Evolutionary conservation across 2,113 vertebrate species (phyloP), one percentile per base, ranked within the genome.

Genomic region (Labeo catla): DNA sequence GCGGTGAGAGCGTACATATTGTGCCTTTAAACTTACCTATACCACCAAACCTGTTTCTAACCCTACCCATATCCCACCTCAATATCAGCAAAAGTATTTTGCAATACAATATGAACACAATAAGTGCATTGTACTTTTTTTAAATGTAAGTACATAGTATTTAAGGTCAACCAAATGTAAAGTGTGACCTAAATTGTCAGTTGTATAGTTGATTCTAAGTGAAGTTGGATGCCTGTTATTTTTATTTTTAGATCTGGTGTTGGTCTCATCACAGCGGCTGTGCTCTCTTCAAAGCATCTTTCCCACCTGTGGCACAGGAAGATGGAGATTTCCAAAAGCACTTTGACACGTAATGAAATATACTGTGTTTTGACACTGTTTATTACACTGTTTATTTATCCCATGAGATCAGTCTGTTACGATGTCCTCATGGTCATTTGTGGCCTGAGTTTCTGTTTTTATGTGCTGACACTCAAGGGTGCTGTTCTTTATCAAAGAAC

Each of bases 241-340:
- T 34, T 80, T 21, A 16, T 63, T 7, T 94, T 81, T 90, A 97
- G 96, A 94, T 97, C 83, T 97, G 96, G 96, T 97, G 96, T 89
- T 97, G 96, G 96, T 97, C 96, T 89, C 95, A 95, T 89, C 94
- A 95, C 88, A 96, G 93, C 0, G 96, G 96, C 86, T 95, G 95
- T 92, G 95, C 96, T 78, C 92, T 97, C 87, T 94, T 97, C 90
- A 97, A 97, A 93, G 96, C 96, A 90, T 94, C 96, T 47, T 85
- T 95, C 36, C 92, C 96, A 70, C 94, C 95, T 84, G 92, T 94
- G 91, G 92, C 95, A 85, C 95, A 95, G 84, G 97, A 97, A 87
- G 97, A 97, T 50, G 84, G 72, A n/a, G 6, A 87, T 84, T 87
- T 93, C 70, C 96, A 96, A 85, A 90, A 82, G 85, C 96, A 96